Evolutionary conservation across 2,888 invertebrate genomes (phyloP).

Genomic region (Cremastinae sp.): DNA sequence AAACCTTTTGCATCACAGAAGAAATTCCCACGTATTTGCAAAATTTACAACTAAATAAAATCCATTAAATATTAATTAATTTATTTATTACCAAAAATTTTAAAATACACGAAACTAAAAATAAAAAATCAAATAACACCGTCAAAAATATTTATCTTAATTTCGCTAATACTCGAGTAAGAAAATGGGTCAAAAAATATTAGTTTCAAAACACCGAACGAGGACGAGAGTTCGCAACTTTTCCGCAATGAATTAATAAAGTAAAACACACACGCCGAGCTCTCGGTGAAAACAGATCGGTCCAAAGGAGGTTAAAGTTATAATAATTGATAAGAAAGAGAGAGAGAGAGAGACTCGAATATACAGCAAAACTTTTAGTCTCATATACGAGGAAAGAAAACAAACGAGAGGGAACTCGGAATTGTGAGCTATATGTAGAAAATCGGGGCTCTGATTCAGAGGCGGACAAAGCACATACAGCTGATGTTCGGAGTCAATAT

Average conservation of each 20-base stretch:
- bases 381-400: background rate
- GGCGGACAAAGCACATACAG: constrained; percentile 67
- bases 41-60: too few relatives aligned
- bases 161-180: too few relatives aligned
- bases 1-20: too few relatives aligned
- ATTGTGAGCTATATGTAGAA: constrained; percentile 14
- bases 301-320: constrained; percentile 23
- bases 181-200: too few relatives aligned
- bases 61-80: too few relatives aligned
- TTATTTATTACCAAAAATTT: too few relatives aligned
- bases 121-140: too few relatives aligned
- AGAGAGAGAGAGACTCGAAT: constrained; percentile 6
- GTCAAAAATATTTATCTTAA: too few relatives aligned
- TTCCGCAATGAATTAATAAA: constrained; percentile 1
- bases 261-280: background rate
- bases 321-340: constrained; percentile 9
- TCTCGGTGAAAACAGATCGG: background rate
- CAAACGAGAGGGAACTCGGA: constrained; percentile 43
- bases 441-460: constrained; percentile 58
- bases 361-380: too few relatives aligned
- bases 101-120: too few relatives aligned
- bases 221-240: background rate
- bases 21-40: too few relatives aligned
- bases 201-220: too few relatives aligned
- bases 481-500: constrained; percentile 68